Percentiles rank a stretch among this genome's conserved stretches.
These are phyloP conservation scores for Parambassis ranga DNA, from an alignment of 2,797 vertebrate genomes.

Conservation along the genomic window DNA sequence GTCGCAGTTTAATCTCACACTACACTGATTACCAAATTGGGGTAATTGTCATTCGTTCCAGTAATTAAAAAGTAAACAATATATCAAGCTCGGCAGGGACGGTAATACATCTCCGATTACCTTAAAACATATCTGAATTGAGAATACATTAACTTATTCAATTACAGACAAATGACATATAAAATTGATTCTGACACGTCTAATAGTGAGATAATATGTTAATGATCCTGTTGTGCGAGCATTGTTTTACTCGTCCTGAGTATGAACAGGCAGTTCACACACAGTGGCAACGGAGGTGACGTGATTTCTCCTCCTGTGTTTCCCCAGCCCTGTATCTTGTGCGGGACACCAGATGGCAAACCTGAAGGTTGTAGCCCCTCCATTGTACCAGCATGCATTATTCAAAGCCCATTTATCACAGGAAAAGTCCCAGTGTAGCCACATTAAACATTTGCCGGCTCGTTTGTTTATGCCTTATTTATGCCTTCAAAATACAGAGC, in stretches of 20 bases:
- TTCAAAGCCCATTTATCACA: constrained; percentile 72
- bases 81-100: not conserved
- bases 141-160: not conserved
- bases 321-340: constrained; percentile 14
- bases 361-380: constrained; percentile 64
- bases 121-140: not conserved
- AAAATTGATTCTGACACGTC: not conserved
- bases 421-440: constrained; percentile 51
- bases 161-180: not conserved
- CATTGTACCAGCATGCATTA: constrained; percentile 66
- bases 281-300: constrained; percentile 4
- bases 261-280: constrained; percentile 19
- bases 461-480: constrained; percentile 67
- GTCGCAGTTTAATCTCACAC: constrained; percentile 1
- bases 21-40: not conserved
- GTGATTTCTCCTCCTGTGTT: constrained; percentile 20
- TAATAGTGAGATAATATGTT: not conserved
- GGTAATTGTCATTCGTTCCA: not conserved
- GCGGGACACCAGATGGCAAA: constrained; percentile 65
- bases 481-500: constrained; percentile 52
- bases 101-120: not conserved
- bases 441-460: constrained; percentile 56
- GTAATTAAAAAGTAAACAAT: not conserved
- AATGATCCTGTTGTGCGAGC: not conserved
- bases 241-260: not conserved